Percentiles rank a stretch among this genome's conserved stretches.
Evolutionary conservation across 2,888 invertebrate species (phyloP).

Genomic region (Epinotia ramella): DNA sequence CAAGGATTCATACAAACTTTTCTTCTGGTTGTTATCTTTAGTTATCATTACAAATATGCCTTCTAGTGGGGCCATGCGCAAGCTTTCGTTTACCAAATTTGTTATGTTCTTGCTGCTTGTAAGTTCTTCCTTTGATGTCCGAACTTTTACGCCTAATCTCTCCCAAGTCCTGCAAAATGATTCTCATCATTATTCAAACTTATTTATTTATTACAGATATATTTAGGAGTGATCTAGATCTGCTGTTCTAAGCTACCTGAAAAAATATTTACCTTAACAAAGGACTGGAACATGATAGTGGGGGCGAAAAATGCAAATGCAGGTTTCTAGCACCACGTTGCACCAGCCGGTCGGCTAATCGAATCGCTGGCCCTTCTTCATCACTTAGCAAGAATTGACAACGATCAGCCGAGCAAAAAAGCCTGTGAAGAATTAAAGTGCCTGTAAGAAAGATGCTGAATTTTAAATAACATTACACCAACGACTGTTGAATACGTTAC

Average conservation of each 20-base stretch:
- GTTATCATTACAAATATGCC: conserved; percentile 54
- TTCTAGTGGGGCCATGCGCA: conserved; percentile 52
- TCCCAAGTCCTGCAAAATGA: conserved; percentile 52
- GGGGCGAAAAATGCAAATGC: conserved; percentile 50
- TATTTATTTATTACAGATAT: neutral
- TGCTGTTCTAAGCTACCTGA: too few relatives aligned
- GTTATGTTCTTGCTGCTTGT: conserved; percentile 44
- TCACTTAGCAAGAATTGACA: conserved; percentile 60
- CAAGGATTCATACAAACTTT: conserved; percentile 37
- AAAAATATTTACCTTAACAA: conserved; percentile 50
- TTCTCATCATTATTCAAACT: neutral
- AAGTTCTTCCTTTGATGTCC: conserved; percentile 40
- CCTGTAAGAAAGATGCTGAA: too few relatives aligned
- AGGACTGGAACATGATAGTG: conserved; percentile 46
- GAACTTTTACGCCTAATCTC: conserved; percentile 50
- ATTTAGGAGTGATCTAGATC: too few relatives aligned
- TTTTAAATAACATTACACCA: neutral
- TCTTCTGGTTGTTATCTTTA: conserved; percentile 38
- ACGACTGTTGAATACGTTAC: conserved; percentile 47
- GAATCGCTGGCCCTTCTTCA: conserved; percentile 54
- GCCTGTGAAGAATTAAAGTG: conserved; percentile 51
- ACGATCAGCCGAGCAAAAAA: conserved; percentile 52
- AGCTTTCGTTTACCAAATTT: conserved; percentile 49
- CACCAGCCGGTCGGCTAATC: conserved; percentile 58
- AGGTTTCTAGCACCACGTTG: conserved; percentile 61